phyloP scores from a whole-genome alignment of 2,113 vertebrate species.

The Origma solitaria region DNA sequence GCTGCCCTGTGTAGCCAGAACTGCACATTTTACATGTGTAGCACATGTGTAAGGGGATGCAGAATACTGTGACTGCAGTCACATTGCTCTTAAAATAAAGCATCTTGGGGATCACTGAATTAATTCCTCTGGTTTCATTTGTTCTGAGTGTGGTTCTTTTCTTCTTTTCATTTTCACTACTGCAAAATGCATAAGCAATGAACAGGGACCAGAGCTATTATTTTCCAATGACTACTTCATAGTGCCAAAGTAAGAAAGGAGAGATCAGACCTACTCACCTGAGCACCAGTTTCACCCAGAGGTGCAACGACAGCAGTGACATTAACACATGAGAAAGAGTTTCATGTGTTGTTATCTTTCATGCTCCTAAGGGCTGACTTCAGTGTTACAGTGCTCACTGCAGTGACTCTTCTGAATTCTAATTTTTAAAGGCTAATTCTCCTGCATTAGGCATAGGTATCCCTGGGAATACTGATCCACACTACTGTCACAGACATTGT shows the following conservation, averaged over 20 bases:
- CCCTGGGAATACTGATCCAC: neutral
- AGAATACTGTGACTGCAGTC: neutral
- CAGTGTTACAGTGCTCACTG: neutral
- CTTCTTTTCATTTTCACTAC: neutral
- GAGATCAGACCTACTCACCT: neutral
- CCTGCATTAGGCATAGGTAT: neutral
- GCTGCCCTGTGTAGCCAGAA: neutral
- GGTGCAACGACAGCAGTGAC: neutral
- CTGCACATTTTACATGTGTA: neutral
- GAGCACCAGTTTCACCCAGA: neutral
- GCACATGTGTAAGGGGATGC: neutral
- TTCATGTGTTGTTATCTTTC: neutral
- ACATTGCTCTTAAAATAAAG: neutral
- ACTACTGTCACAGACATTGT: neutral
- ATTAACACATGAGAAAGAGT: neutral
- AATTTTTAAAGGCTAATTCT: neutral
- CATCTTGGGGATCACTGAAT: neutral
- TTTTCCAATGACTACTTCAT: neutral
- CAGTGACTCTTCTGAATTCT: neutral
- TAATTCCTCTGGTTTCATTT: neutral
- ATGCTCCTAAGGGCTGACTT: neutral
- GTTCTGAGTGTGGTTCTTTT: neutral
- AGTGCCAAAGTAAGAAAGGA: neutral
- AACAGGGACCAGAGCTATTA: neutral
- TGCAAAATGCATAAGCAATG: neutral